Evolutionary conservation across 2,113 vertebrate genomes (phyloP).

Genomic region (Daphoenositta chrysoptera): DNA sequence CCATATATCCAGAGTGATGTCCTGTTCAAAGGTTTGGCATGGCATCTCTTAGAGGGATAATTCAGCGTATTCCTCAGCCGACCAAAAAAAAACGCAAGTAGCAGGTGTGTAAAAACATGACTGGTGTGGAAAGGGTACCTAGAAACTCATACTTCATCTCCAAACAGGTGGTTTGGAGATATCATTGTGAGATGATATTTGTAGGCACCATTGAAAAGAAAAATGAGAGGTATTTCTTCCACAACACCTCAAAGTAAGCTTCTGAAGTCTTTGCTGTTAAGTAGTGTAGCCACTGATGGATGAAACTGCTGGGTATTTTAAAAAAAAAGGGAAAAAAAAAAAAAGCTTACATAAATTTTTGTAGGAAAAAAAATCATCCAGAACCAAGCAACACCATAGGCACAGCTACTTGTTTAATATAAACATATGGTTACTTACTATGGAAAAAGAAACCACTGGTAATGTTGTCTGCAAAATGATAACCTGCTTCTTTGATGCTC

Average conservation of each 20-base stretch:
- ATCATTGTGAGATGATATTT: background rate
- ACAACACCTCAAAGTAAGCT: background rate
- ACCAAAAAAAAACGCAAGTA: background rate
- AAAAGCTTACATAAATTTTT: background rate
- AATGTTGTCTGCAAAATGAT: background rate
- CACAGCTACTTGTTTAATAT: background rate
- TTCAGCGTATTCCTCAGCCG: background rate
- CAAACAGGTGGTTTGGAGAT: background rate
- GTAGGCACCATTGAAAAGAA: background rate
- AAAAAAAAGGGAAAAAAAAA: accelerated
- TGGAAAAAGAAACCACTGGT: background rate
- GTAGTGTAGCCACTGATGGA: background rate
- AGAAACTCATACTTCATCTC: background rate
- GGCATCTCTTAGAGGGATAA: background rate
- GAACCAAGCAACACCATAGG: accelerated
- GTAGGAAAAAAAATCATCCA: background rate
- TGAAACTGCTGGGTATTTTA: accelerated
- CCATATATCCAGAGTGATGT: accelerated
- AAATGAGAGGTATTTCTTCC: background rate
- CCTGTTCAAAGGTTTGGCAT: background rate
- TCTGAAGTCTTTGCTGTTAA: background rate
- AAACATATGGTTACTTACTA: background rate
- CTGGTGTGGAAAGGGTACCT: background rate
- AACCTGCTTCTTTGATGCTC: background rate
- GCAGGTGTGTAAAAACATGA: background rate